Evolutionary conservation across 2,797 vertebrate genomes (phyloP).

Genomic region (Ibycter americanus): DNA sequence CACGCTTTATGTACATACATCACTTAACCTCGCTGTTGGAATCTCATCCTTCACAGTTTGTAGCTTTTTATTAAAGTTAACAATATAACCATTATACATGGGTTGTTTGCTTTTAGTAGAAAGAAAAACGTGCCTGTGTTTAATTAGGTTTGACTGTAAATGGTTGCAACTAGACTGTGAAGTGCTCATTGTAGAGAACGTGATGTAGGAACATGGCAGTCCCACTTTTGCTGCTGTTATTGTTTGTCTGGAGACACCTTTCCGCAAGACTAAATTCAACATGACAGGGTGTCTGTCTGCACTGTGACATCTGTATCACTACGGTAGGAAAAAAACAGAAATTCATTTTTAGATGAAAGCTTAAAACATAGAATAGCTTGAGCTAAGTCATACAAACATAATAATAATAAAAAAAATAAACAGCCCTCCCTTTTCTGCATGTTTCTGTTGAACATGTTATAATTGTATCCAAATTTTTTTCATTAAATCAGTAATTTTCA

Average conservation of each 20-base stretch:
- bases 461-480: neutral
- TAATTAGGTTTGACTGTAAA: constrained; percentile 69
- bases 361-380: neutral
- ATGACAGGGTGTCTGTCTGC: constrained; percentile 48
- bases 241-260: constrained; percentile 64
- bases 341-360: neutral
- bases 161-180: constrained; percentile 55
- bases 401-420: neutral
- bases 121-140: constrained; percentile 37
- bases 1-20: neutral
- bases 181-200: constrained; percentile 24
- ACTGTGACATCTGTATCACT: constrained; percentile 53
- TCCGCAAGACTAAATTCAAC: constrained; percentile 53
- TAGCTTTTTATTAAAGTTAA: constrained; percentile 56
- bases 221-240: constrained; percentile 41
- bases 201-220: constrained; percentile 35
- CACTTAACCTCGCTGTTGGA: constrained; percentile 37
- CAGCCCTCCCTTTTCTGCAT: neutral
- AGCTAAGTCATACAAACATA: neutral
- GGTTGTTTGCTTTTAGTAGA: constrained; percentile 54
- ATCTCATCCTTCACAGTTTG: constrained; percentile 59
- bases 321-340: neutral
- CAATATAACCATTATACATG: constrained; percentile 46
- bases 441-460: neutral
- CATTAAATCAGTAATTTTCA: neutral